These are phyloP conservation scores for Toxostoma redivivum DNA, from an alignment of 2,113 vertebrate species.

Conservation along the genomic window DNA sequence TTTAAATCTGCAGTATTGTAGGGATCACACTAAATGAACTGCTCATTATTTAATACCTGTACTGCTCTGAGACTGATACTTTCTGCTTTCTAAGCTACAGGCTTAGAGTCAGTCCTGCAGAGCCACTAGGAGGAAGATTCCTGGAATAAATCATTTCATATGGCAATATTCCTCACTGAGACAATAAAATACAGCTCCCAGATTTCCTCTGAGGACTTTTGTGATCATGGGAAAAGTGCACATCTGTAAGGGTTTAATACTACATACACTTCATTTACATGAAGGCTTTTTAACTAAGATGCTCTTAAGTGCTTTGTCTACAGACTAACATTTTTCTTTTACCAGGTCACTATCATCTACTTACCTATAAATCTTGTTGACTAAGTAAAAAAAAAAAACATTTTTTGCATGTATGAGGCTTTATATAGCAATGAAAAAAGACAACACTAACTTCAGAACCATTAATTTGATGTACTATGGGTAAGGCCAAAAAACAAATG, in stretches of 20 bases:
- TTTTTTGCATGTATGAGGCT: background rate
- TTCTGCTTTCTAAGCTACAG: background rate
- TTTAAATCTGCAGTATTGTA: background rate
- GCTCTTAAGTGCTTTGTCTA: background rate
- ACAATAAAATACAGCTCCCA: background rate
- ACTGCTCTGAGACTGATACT: background rate
- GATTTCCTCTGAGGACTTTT: background rate
- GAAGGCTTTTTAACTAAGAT: background rate
- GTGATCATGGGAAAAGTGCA: background rate
- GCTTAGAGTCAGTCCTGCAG: background rate
- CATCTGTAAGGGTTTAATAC: background rate
- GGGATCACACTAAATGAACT: background rate
- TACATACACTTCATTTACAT: background rate
- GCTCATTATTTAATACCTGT: background rate
- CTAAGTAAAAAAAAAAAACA: background rate
- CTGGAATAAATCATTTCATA: background rate
- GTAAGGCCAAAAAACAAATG: background rate
- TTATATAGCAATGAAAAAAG: background rate
- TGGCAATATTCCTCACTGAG: background rate
- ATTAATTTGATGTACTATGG: background rate
- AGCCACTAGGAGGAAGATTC: background rate
- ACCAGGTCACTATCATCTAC: background rate
- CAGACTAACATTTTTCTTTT: background rate
- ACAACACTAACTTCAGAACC: background rate
- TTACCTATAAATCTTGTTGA: background rate